phyloP scores from a whole-genome alignment of 2,797 vertebrate genomes.

The Hippoglossus hippoglossus region DNA sequence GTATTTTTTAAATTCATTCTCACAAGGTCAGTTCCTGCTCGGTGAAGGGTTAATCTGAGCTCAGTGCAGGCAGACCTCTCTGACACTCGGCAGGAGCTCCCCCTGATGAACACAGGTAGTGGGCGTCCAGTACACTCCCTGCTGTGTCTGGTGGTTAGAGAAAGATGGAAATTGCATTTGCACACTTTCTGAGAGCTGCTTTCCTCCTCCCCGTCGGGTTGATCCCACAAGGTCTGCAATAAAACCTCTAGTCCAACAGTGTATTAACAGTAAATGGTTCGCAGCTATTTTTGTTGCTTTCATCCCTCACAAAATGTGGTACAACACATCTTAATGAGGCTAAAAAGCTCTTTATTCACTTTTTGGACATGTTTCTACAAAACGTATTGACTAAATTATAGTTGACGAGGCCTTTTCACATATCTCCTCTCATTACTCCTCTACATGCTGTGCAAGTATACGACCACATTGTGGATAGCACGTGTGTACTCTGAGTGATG shows the following conservation, averaged over 20 bases:
- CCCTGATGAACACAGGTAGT: constrained; percentile 62
- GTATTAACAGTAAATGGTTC: background rate
- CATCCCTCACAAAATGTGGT: background rate
- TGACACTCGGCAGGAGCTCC: constrained; percentile 47
- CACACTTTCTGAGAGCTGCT: constrained; percentile 28
- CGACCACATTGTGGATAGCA: background rate
- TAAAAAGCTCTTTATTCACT: background rate
- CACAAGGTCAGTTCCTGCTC: constrained; percentile 1
- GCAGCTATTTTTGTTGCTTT: constrained; percentile 1
- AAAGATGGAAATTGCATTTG: constrained; percentile 64
- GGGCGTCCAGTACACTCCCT: constrained; percentile 45
- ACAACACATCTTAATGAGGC: constrained; percentile 5
- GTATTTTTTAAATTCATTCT: constrained; percentile 11
- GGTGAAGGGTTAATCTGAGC: constrained; percentile 35
- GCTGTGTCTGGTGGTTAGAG: constrained; percentile 43
- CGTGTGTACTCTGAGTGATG: background rate
- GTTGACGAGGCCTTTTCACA: background rate
- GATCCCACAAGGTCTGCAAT: constrained; percentile 2
- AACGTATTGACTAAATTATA: background rate
- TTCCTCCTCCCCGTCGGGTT: constrained; percentile 12
- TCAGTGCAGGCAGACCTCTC: constrained; percentile 28
- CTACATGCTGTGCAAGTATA: background rate
- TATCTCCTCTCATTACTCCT: background rate
- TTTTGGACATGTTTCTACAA: background rate
- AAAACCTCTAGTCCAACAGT: constrained; percentile 13